phyloP scores from a whole-genome alignment of 2,113 vertebrate species.

The Heterotis niloticus region DNA sequence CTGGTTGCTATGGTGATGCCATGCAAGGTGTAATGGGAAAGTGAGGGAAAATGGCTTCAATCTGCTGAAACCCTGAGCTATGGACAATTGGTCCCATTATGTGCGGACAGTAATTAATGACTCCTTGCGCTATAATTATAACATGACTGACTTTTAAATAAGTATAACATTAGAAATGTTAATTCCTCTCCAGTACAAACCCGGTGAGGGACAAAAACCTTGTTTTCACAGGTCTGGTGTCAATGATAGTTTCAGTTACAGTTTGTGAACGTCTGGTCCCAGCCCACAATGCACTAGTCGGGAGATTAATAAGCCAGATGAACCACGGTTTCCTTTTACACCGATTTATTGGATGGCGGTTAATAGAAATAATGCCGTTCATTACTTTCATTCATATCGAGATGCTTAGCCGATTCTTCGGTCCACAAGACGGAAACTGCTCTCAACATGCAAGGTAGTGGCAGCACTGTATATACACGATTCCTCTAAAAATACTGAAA shows the following conservation, averaged over 20 bases:
- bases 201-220: constrained; percentile 12
- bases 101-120: constrained; percentile 41
- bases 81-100: constrained; percentile 31
- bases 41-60: constrained; percentile 23
- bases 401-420: too few species aligned
- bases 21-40: constrained; percentile 40
- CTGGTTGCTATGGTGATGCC: constrained; percentile 41
- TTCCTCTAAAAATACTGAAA: too few species aligned
- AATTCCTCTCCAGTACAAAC: constrained; percentile 11
- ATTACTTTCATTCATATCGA: too few species aligned
- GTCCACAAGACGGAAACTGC: too few species aligned
- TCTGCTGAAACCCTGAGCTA: constrained; percentile 38
- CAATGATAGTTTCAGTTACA: constrained; percentile 4
- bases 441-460: too few species aligned
- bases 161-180: constrained; percentile 21
- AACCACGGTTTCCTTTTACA: background rate
- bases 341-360: too few species aligned
- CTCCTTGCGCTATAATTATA: constrained; percentile 27
- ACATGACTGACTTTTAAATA: constrained; percentile 30
- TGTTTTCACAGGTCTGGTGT: background rate
- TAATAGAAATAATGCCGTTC: too few species aligned
- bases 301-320: background rate
- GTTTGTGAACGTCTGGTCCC: background rate
- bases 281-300: background rate
- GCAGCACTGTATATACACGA: too few species aligned